Evolutionary conservation across 2,113 vertebrate genomes (phyloP).

Genomic region (Chiloscyllium plagiosum): DNA sequence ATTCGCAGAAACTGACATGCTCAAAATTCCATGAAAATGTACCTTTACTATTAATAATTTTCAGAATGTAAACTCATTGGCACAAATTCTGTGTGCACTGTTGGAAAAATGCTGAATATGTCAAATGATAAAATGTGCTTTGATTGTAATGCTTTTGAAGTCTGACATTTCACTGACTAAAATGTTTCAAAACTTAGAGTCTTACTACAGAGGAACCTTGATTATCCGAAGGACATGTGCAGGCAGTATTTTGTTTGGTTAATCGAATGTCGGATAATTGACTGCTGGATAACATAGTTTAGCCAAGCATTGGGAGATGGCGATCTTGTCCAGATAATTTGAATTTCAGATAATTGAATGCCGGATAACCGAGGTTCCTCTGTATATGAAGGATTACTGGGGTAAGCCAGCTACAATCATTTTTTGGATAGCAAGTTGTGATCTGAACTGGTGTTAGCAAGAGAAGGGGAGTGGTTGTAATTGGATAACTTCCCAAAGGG

Average conservation of each 20-base stretch:
- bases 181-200: not conserved
- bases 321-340: no score
- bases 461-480: not conserved
- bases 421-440: not conserved
- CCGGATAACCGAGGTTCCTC: no score
- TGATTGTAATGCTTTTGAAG: not conserved
- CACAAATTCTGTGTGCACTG: not conserved
- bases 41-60: not conserved
- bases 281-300: no score
- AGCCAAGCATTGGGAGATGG: no score
- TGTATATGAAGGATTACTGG: not conserved
- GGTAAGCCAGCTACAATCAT: not conserved
- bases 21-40: not conserved
- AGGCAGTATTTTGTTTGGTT: no score
- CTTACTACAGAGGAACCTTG: no score
- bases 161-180: not conserved
- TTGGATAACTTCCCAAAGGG: not conserved
- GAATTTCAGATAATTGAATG: no score
- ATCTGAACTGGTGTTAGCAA: not conserved
- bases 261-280: no score
- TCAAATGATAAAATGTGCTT: not conserved
- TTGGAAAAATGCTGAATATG: not conserved
- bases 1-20: not conserved
- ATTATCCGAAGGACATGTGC: no score
- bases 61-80: not conserved